These are phyloP conservation scores for Elysia chlorotica DNA, from an alignment of 1,140 invertebrate species.

Conservation along the genomic window DNA sequence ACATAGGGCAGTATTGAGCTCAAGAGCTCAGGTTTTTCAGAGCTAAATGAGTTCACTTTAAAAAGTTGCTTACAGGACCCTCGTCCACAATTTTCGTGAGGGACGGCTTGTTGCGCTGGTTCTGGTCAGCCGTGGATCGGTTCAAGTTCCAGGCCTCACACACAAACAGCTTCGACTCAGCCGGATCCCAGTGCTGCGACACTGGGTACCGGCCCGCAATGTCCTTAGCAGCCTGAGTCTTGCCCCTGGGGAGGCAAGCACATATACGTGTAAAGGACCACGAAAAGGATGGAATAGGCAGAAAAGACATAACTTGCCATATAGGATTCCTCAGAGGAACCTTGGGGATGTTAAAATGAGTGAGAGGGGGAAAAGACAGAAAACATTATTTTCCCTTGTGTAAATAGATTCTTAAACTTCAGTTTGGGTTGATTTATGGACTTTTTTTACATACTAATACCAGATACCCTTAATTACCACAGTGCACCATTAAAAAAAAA, in stretches of 20 bases:
- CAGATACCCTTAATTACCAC: no score
- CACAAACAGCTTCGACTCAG: conserved; percentile 75
- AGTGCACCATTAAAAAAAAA: no score
- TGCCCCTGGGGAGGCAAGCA: conserved; percentile 44
- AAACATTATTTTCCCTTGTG: no score
- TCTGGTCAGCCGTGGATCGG: conserved; percentile 33
- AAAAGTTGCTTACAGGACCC: conserved; percentile 49
- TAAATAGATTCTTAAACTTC: no score
- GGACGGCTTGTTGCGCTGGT: conserved; percentile 36
- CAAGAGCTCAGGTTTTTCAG: no score
- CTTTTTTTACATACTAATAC: no score
- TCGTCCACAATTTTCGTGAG: conserved; percentile 48
- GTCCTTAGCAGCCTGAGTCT: conserved; percentile 60
- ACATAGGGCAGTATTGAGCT: no score
- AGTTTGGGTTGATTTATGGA: no score
- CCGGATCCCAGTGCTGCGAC: conserved; percentile 74
- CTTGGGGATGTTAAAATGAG: no score
- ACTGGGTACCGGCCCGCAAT: conserved; percentile 65
- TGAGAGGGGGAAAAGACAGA: no score
- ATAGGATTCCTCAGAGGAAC: not conserved
- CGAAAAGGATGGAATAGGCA: not conserved
- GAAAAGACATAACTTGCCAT: not conserved
- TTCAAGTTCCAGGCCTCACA: conserved; percentile 69
- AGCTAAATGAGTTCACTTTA: no score
- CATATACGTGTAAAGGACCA: not conserved